These are phyloP conservation scores for Heteronetta atricapilla DNA, from an alignment of 2,113 vertebrate genomes.

Conservation along the genomic window DNA sequence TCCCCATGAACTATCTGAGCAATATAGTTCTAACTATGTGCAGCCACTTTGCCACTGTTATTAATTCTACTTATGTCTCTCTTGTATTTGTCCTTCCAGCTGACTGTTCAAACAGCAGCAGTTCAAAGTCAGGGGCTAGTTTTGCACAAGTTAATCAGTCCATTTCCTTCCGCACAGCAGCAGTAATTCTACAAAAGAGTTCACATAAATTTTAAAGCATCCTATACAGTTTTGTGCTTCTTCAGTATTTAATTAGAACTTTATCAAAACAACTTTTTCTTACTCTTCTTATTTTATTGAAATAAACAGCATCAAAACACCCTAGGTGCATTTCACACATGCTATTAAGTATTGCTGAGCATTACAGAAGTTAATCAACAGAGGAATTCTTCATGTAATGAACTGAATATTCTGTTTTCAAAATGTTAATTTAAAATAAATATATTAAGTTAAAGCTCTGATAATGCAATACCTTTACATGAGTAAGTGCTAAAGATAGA, in stretches of 20 bases:
- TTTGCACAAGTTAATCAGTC: constrained; percentile 60
- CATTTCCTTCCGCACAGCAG: constrained; percentile 27
- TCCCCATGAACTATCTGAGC: background rate
- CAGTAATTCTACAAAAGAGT: background rate
- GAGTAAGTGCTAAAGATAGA: background rate
- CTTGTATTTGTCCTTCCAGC: constrained; percentile 38
- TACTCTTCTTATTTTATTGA: background rate
- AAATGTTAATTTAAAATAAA: background rate
- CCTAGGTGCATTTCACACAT: background rate
- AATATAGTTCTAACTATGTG: constrained; percentile 3
- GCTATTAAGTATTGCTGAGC: background rate
- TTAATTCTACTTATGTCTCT: constrained; percentile 52
- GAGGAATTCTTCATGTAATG: background rate
- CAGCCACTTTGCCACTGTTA: constrained; percentile 20
- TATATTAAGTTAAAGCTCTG: background rate
- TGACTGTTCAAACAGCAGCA: constrained; percentile 34
- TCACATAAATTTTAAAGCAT: background rate
- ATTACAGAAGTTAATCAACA: background rate
- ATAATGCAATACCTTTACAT: background rate
- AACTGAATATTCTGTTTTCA: background rate
- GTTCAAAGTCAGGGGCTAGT: constrained; percentile 56
- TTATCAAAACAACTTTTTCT: background rate
- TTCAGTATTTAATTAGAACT: background rate
- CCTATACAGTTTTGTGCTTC: background rate
- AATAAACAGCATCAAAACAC: background rate